A percentile compares a stretch with the other conserved stretches of the same genome.
Evolutionary conservation across 1,140 invertebrate genomes (phyloP).

Genomic region (Globodera rostochiensis): DNA sequence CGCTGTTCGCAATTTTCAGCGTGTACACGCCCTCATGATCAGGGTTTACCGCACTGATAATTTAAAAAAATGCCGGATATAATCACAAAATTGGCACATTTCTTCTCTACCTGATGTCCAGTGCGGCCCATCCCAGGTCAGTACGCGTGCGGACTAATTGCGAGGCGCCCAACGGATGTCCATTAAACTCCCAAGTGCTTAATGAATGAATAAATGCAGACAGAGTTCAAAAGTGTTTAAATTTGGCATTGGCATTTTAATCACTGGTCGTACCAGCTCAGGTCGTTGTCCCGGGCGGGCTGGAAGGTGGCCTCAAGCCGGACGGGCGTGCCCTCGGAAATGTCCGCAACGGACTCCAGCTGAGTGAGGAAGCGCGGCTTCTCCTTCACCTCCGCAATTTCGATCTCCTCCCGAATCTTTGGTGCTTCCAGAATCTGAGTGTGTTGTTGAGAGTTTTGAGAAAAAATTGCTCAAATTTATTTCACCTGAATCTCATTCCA

Average conservation of each 20-base stretch:
- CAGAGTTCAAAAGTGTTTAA: neutral
- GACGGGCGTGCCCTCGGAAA: constrained; percentile 80
- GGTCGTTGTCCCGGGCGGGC: constrained; percentile 69
- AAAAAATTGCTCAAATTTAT: neutral
- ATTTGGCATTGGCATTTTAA: neutral
- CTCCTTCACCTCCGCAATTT: constrained; percentile 61
- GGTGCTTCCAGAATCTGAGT: constrained; percentile 55
- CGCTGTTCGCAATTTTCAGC: constrained; percentile 60
- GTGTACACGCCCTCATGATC: constrained; percentile 64
- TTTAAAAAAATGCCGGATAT: neutral
- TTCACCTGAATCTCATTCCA: constrained; percentile 59
- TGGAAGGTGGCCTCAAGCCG: constrained; percentile 92
- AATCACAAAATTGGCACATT: neutral
- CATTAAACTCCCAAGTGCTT: constrained; percentile 58
- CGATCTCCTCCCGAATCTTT: constrained; percentile 54
- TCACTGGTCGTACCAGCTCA: constrained; percentile 16
- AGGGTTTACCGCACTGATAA: constrained; percentile 49
- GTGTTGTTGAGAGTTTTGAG: neutral
- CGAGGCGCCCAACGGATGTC: constrained; percentile 57
- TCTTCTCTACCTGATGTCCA: constrained; percentile 48
- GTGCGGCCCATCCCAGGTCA: constrained; percentile 62
- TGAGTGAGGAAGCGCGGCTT: constrained; percentile 63
- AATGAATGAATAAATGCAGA: neutral
- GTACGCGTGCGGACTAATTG: constrained; percentile 56
- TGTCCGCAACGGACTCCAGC: constrained; percentile 54